Evolutionary conservation across 1,140 invertebrate genomes (phyloP).

Genomic region (Mycetomoellerius zeteki): DNA sequence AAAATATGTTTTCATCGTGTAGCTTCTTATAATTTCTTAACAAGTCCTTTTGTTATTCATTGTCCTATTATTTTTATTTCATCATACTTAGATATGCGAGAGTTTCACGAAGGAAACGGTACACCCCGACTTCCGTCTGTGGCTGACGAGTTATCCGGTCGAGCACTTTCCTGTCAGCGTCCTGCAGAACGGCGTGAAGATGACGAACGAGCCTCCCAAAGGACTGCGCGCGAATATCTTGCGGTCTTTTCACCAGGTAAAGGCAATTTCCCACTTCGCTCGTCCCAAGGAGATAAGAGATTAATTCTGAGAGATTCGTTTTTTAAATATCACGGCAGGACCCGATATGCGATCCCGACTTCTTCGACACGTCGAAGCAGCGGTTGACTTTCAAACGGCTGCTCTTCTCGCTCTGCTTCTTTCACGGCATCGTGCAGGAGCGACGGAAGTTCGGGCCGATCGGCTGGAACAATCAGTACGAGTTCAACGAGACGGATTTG

Average conservation of each 20-base stretch:
- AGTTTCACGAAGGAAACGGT: constrained; percentile 91
- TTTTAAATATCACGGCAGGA: constrained; percentile 86
- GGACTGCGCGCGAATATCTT: constrained; percentile 91
- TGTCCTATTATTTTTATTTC: constrained; percentile 1
- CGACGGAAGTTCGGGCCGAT: constrained; percentile 96
- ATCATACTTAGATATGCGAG: constrained; percentile 91
- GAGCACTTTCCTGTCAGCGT: constrained; percentile 96
- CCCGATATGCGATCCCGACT: constrained; percentile 95
- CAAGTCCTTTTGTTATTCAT: background rate
- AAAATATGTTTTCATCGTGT: background rate
- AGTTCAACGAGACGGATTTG: constrained; percentile 98
- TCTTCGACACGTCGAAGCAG: constrained; percentile 95
- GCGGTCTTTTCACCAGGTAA: constrained; percentile 90
- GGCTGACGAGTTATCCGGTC: constrained; percentile 97
- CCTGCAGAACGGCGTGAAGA: constrained; percentile 98
- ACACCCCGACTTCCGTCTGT: constrained; percentile 96
- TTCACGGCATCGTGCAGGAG: constrained; percentile 97
- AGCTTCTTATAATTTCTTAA: background rate
- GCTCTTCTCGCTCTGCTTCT: constrained; percentile 96
- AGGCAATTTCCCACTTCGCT: background rate
- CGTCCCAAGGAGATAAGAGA: background rate
- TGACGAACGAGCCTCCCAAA: constrained; percentile 98
- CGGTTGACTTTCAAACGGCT: constrained; percentile 93
- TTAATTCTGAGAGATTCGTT: background rate
- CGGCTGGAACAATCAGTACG: constrained; percentile 98